Evolutionary conservation across 1,140 invertebrate genomes (phyloP), one percentile per base, ranked within the genome.

Genomic region (Teleopsis dalmanni): DNA sequence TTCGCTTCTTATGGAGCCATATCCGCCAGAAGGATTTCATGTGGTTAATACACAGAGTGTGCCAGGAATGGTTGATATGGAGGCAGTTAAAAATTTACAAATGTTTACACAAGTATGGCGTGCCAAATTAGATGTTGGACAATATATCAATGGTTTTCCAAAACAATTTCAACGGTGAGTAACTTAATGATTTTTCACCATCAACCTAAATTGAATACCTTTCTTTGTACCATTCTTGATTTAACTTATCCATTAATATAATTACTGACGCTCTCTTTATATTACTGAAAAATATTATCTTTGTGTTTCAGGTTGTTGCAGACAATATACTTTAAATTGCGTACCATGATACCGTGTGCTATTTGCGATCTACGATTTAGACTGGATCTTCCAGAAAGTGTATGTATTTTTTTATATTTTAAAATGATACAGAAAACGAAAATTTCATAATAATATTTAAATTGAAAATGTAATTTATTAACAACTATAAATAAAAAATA

Each of bases 61-160:
- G 37, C 87, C 88, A 8, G 88, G 88, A 1, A 71, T 87, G 44
- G 77, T 82, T 51, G 69, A 68, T 19, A 65, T 81, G 31, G 81
- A 83, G 54, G 76, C 82, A 27, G 79, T 84, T 0, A 79, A 79
- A 55, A 89, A 89, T 72, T 68, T 91, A 31, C 85, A 93, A 74
- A 91, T 91, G 85, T 92, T 93, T 62, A 88, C 84, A 1, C 86
- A 90, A 73, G 81, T 92, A 16, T 90, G 83, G 71, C 75, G 87
- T 34, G 80, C 81, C 0, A 84, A 85, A 59, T 76, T 89, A 13
- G 76, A 81, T 11, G 52, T 72, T 6, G 72, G 73, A 19, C 76
- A 78, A 51, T 75, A 75, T 11, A 73, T 79, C 0, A 77, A 80
- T 57, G 79, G 85, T 57, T 85, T 90, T 58, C 81, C 73, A 10